Evolutionary conservation across 2,113 vertebrate species (phyloP).

Genomic region (Trogon surrucura): DNA sequence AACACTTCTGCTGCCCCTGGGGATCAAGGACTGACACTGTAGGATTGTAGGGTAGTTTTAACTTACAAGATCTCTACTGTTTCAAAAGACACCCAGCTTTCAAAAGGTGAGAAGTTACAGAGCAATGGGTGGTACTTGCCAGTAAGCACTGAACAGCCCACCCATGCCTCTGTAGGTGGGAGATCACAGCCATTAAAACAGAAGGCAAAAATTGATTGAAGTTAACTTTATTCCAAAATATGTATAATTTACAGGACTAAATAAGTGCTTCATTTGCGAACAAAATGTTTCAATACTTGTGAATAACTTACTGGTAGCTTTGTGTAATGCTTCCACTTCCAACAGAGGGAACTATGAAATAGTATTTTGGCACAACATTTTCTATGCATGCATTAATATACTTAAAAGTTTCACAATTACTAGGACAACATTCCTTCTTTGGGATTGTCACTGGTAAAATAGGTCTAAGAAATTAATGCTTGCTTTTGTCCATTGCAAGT

Average conservation of each 20-base stretch:
- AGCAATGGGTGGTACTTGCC: not conserved
- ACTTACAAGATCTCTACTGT: not conserved
- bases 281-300: slow-evolving; percentile 18
- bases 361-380: slow-evolving; percentile 46
- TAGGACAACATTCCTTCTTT: slow-evolving; percentile 65
- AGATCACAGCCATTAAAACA: slow-evolving; percentile 32
- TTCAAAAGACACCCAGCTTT: not conserved
- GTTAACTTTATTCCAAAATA: slow-evolving; percentile 64
- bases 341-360: slow-evolving; percentile 33
- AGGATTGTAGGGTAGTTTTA: not conserved
- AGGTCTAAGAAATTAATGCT: slow-evolving; percentile 19
- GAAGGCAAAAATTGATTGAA: slow-evolving; percentile 33
- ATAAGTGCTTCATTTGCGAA: slow-evolving; percentile 53
- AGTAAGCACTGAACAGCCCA: not conserved
- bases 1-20: not conserved
- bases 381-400: slow-evolving; percentile 63
- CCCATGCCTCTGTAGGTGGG: not conserved
- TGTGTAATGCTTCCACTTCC: slow-evolving; percentile 42
- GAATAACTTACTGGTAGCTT: slow-evolving; percentile 55
- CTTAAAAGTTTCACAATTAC: slow-evolving; percentile 40
- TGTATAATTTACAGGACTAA: slow-evolving; percentile 60
- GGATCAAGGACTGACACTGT: not conserved
- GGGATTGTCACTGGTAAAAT: slow-evolving; percentile 52
- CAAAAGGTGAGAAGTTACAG: not conserved
- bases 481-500: not conserved